These are phyloP conservation scores for Echinops telfairi DNA, from an alignment of 2,113 vertebrate species.

Conservation along the genomic window DNA sequence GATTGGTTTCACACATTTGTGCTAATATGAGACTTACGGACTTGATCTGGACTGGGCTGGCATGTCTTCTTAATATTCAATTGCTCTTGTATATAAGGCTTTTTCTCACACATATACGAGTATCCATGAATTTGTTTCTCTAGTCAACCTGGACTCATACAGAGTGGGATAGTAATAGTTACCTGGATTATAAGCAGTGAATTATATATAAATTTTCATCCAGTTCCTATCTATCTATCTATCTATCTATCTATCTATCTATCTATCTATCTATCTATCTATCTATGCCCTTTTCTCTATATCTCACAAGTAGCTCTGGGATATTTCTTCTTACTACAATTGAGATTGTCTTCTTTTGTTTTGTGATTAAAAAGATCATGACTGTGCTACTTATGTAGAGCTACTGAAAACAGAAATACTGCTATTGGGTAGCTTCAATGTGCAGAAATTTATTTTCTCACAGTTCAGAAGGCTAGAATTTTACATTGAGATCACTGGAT, in stretches of 20 bases:
- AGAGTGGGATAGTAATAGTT: no score
- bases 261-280: not conserved
- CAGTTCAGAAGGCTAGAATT: not conserved
- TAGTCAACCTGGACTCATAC: no score
- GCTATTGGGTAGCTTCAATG: not conserved
- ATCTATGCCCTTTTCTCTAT: not conserved
- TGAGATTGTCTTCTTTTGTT: not conserved
- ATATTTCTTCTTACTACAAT: not conserved
- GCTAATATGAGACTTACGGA: no score
- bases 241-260: not conserved
- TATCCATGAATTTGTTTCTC: no score
- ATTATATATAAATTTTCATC: slow-evolving; percentile 12
- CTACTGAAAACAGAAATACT: not conserved
- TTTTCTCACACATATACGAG: no score
- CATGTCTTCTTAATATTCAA: no score
- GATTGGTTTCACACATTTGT: no score
- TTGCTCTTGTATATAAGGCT: no score
- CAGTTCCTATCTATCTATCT: not conserved
- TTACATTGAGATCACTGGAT: no score
- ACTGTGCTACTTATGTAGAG: not conserved
- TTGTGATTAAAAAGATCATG: not conserved
- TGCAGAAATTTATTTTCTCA: not conserved
- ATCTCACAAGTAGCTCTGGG: not conserved
- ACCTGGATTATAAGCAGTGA: no score
- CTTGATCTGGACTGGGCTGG: no score